phyloP scores from a whole-genome alignment of 2,113 vertebrate genomes.

The Thomomys bottae region DNA sequence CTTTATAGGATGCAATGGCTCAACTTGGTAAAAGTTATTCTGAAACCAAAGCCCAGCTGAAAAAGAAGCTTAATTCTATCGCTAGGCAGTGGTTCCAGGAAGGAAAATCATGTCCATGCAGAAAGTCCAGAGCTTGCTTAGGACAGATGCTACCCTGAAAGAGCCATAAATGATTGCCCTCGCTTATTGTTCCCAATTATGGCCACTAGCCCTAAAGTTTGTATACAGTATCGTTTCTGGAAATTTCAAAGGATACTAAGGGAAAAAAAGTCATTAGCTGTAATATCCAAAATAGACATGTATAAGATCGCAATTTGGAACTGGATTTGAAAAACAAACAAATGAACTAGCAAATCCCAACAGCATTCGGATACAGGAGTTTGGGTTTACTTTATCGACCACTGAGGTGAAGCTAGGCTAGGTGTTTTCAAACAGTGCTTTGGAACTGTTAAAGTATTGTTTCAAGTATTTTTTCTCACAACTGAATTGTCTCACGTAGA shows the following conservation, averaged over 20 bases:
- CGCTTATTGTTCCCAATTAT: not conserved
- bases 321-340: slow-evolving; percentile 30
- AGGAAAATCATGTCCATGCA: not conserved
- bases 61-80: not conserved
- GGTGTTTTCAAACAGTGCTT: not conserved
- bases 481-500: not conserved
- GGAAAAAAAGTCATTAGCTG: slow-evolving; percentile 28
- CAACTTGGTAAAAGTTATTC: not conserved
- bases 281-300: not conserved
- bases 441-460: too few species aligned
- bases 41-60: not conserved
- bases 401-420: not conserved
- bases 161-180: not conserved
- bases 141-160: not conserved
- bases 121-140: not conserved
- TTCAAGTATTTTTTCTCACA: not conserved
- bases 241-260: slow-evolving; percentile 1
- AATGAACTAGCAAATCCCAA: not conserved
- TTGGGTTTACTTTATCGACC: not conserved
- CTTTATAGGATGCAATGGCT: not conserved
- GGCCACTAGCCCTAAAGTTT: not conserved
- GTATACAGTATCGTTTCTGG: not conserved
- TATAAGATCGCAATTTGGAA: not conserved
- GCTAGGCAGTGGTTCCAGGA: not conserved
- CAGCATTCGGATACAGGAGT: not conserved